These are phyloP conservation scores for Microchrysa polita DNA, from an alignment of 2,888 invertebrate species.

Conservation along the genomic window DNA sequence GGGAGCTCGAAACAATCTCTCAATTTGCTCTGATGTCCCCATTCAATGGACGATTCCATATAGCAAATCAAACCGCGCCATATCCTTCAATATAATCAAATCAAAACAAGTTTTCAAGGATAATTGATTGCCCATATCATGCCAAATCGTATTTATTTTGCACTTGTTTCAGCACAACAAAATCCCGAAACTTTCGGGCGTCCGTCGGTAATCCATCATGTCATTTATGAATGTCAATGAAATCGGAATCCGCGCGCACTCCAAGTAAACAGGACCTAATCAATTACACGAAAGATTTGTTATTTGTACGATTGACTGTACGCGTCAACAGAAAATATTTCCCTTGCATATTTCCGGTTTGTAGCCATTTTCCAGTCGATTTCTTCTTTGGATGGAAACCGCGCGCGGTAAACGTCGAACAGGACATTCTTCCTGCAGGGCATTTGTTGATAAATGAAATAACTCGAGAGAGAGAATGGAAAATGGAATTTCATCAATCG, in stretches of 20 bases:
- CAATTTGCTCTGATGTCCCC: too few relatives aligned
- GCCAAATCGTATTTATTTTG: conserved; percentile 25
- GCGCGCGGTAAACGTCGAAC: too few relatives aligned
- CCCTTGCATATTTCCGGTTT: not conserved
- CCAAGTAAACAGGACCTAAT: conserved; percentile 39
- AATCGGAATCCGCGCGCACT: conserved; percentile 30
- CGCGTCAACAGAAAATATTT: conserved; percentile 31
- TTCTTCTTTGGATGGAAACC: not conserved
- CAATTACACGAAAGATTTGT: conserved; percentile 40
- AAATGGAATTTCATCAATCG: conserved; percentile 29
- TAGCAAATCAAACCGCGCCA: too few relatives aligned
- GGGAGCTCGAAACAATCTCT: too few relatives aligned
- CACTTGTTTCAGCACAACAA: conserved; percentile 20
- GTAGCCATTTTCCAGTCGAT: not conserved
- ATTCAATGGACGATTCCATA: too few relatives aligned
- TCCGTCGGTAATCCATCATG: conserved; percentile 26
- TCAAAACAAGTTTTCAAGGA: not conserved
- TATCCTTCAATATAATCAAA: not conserved
- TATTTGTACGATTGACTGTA: conserved; percentile 32
- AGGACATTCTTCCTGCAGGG: not conserved
- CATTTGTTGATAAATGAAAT: not conserved
- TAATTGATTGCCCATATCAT: conserved; percentile 32
- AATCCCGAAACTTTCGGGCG: too few relatives aligned
- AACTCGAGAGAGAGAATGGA: not conserved
- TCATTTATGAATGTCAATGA: conserved; percentile 38